A percentile compares a stretch with the other conserved stretches of the same genome.
These are phyloP conservation scores for Amphipoea lucens DNA, from an alignment of 2,888 invertebrate genomes.

Conservation along the genomic window DNA sequence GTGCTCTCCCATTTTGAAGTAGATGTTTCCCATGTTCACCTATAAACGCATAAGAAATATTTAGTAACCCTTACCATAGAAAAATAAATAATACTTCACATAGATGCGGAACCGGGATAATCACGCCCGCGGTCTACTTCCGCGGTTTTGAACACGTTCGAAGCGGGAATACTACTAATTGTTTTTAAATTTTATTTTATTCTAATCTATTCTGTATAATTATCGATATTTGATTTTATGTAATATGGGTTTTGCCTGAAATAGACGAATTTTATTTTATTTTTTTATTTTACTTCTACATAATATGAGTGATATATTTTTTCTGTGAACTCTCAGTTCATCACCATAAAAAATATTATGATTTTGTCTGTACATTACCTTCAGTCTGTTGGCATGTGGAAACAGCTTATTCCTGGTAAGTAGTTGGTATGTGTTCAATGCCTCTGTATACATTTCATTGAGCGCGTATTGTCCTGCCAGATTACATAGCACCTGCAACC, in stretches of 20 bases:
- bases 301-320: neutral
- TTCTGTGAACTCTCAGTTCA: neutral
- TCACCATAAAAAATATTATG: neutral
- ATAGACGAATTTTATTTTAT: neutral
- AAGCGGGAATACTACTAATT: neutral
- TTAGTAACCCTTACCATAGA: neutral
- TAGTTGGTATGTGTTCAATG: conserved; percentile 98
- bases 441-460: conserved; percentile 98
- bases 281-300: neutral
- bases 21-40: conserved; percentile 99
- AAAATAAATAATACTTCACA: neutral
- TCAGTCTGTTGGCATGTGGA: conserved; percentile 97
- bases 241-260: neutral
- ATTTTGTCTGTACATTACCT: conserved; percentile 89
- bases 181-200: neutral
- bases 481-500: conserved; percentile 96
- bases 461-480: conserved; percentile 98
- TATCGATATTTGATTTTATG: neutral
- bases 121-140: neutral
- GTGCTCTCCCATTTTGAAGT: conserved; percentile 97
- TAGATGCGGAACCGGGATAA: neutral
- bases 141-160: neutral
- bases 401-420: conserved; percentile 98
- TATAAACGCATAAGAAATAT: conserved; percentile 60
- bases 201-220: no score